Conservation (phyloP, 2,113 vertebrate species). For the Odocoileus hemionus region DNA sequence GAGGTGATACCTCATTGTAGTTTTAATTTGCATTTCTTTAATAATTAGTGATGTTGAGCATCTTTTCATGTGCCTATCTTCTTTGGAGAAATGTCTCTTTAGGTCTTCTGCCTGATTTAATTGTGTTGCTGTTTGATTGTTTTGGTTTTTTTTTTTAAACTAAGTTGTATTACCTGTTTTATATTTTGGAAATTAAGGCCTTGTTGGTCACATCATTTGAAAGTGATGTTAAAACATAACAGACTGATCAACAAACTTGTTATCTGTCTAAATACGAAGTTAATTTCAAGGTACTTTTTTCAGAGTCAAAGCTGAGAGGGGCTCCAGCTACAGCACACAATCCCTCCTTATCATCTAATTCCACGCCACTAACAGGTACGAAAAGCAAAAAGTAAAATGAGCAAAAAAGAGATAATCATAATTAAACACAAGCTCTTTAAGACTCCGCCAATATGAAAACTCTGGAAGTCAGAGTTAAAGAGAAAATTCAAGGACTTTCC, state of each 20-base stretch:
- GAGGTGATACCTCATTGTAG: background rate
- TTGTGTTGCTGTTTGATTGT: background rate
- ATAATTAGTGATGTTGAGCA: background rate
- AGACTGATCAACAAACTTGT: background rate
- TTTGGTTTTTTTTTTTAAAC: background rate
- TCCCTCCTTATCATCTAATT: background rate
- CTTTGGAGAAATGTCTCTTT: background rate
- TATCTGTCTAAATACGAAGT: background rate
- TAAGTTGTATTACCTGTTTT: background rate
- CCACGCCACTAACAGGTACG: background rate
- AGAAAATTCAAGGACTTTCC: background rate
- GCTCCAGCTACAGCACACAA: background rate
- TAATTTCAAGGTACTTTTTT: slow-evolving; percentile 34
- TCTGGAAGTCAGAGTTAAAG: background rate
- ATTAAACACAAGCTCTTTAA: background rate
- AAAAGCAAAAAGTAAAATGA: background rate
- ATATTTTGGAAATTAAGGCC: background rate
- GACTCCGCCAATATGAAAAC: background rate
- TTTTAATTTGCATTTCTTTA: background rate
- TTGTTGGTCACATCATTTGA: background rate
- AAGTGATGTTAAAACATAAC: background rate
- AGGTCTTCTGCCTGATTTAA: background rate
- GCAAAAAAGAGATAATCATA: background rate
- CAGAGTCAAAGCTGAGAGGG: slow-evolving; percentile 11
- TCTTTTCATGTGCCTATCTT: background rate